phyloP scores from a whole-genome alignment of 2,888 invertebrate species.

The Pemphredon lugubris region DNA sequence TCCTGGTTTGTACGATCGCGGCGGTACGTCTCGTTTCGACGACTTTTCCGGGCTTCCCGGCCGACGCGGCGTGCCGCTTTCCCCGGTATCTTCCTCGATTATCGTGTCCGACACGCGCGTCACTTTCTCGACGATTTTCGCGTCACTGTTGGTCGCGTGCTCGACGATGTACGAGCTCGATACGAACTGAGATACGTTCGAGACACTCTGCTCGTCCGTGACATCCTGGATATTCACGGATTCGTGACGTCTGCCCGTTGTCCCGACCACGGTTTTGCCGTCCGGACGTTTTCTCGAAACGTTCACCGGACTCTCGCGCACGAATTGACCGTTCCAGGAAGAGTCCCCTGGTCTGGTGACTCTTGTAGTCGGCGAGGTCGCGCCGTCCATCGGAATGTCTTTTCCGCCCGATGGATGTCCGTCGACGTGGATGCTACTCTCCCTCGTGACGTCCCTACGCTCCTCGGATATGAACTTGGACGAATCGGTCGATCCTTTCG shows the following conservation, averaged over 20 bases:
- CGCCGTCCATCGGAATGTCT: conserved; percentile 5
- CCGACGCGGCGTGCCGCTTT: neutral
- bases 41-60: conserved; percentile 21
- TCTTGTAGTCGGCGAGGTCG: conserved; percentile 23
- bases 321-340: conserved; percentile 82
- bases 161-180: conserved; percentile 86
- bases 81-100: conserved; percentile 67
- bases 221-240: conserved; percentile 78
- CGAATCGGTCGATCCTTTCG: conserved; percentile 54
- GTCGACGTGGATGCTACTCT: conserved; percentile 32
- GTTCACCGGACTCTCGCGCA: conserved; percentile 75
- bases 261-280: conserved; percentile 64
- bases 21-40: conserved; percentile 5
- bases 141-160: conserved; percentile 63
- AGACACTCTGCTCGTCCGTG: conserved; percentile 82
- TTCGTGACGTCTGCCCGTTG: conserved; percentile 67
- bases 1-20: conserved; percentile 68
- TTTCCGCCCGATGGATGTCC: conserved; percentile 17
- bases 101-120: conserved; percentile 73
- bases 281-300: conserved; percentile 19
- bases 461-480: conserved; percentile 63
- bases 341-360: conserved; percentile 79
- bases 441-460: conserved; percentile 36
- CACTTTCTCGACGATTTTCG: conserved; percentile 67
- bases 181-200: conserved; percentile 83